A percentile compares a stretch with the other conserved stretches of the same genome.
These are phyloP conservation scores for Pararge aegeria DNA, from an alignment of 1,140 invertebrate genomes.

Conservation along the genomic window DNA sequence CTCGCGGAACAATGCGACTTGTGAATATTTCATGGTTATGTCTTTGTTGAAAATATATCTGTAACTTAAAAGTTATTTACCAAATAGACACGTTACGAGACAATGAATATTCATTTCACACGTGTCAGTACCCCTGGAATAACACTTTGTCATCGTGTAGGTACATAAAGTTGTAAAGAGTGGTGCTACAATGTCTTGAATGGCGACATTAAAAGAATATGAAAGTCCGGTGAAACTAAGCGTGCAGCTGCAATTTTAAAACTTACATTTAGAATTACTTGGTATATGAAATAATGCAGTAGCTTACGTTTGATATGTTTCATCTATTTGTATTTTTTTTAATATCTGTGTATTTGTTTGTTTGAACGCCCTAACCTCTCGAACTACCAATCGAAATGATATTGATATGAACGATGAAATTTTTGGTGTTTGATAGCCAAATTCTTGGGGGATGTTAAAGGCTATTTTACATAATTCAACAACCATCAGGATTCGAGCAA, in stretches of 20 bases:
- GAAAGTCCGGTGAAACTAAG: background rate
- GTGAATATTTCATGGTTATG: constrained; percentile 67
- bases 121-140: constrained; percentile 20
- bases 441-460: no score
- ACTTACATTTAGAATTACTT: background rate
- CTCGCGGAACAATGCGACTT: constrained; percentile 47
- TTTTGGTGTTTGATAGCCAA: no score
- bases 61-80: constrained; percentile 50
- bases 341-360: no score
- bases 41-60: constrained; percentile 46
- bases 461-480: no score
- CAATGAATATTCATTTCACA: constrained; percentile 57
- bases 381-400: no score
- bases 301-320: no score
- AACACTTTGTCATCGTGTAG: constrained; percentile 13
- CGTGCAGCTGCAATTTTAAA: background rate
- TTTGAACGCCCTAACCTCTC: no score
- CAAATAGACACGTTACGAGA: constrained; percentile 47
- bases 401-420: no score
- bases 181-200: constrained; percentile 2
- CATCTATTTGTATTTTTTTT: no score
- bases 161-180: background rate
- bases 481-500: no score
- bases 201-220: constrained; percentile 1
- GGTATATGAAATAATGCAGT: no score